Evolutionary conservation across 2,888 invertebrate species (phyloP), one percentile per base, ranked within the genome.

Genomic region (Ceramica pisi): DNA sequence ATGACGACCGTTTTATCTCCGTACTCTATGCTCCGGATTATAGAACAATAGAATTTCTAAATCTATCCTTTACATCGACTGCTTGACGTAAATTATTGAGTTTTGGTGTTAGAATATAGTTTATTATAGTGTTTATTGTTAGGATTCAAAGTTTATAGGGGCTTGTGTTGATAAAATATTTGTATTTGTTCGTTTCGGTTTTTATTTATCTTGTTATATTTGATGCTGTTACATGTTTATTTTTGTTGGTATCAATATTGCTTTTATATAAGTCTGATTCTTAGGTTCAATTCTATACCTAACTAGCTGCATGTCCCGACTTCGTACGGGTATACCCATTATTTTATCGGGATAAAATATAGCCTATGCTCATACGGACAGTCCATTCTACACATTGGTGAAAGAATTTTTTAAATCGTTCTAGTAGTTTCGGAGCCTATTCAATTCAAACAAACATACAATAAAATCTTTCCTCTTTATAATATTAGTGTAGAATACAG

Each of bases 21-120:
- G 1, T 6, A 31, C n/a, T 56, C 56, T 56, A 35, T 23, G 44
- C 19, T 53, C 21, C 14, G 26, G n/a, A 46, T 21, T 67, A 44
- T 38, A 57, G 44, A 56, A 67, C 41, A 67, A 75, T 56, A 56
- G 26, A 35, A 19, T 50, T 16, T 50, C 41, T 44, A 70, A 51
- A 51, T 59, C 5, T 35, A 71, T 31, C 35, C 10, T 21, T 51
- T 14, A 14, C 7, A 19, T 5, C 6, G 21, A 26, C 51, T 21
- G 38, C 53, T 53, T 53, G 44, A 26, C 51, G 51, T 53, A 71
- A 69, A 48, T n/a, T 19, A 26, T 38, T 46, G 23, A 46, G n/a
- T 53, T 73, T 59, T 72, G 44, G 46, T 69, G 1, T 2, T 31
- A 31, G 19, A 21, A 6, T 21, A 41, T 44, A 2, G 6, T 50